Percentiles rank a stretch among this genome's conserved stretches.
These are phyloP conservation scores for Zaprionus bogoriensis DNA, from an alignment of 2,888 invertebrate species.

Conservation along the genomic window DNA sequence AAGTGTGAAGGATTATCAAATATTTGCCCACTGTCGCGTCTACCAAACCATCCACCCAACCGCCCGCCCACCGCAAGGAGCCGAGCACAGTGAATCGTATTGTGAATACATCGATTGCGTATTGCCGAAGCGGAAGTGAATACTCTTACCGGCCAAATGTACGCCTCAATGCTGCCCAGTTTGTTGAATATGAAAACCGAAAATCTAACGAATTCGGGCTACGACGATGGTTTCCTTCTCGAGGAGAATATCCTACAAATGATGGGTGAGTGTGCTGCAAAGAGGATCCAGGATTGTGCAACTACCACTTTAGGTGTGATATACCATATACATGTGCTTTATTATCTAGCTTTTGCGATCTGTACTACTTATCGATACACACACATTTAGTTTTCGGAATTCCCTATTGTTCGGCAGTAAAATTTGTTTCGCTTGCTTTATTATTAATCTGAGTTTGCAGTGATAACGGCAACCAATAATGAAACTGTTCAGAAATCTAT, in stretches of 20 bases:
- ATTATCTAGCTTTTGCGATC: neutral
- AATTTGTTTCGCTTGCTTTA: neutral
- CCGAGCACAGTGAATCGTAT: conserved; percentile 3
- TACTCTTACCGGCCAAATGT: conserved; percentile 43
- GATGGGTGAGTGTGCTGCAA: conserved; percentile 81
- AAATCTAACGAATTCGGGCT: conserved; percentile 76
- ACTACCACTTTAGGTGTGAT: too few relatives aligned
- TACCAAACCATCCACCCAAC: conserved; percentile 3
- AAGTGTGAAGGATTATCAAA: conserved; percentile 60
- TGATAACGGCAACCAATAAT: neutral
- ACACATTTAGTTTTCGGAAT: too few relatives aligned
- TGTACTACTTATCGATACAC: neutral
- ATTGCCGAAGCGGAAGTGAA: conserved; percentile 14
- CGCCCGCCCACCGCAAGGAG: conserved; percentile 13
- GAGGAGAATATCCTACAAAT: conserved; percentile 82
- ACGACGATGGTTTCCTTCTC: conserved; percentile 80
- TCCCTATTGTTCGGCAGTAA: neutral
- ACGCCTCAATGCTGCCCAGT: conserved; percentile 69
- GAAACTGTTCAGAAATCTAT: neutral
- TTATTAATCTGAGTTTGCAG: neutral
- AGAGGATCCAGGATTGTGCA: neutral
- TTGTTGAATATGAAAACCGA: conserved; percentile 83
- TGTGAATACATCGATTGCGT: neutral
- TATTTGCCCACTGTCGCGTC: conserved; percentile 39
- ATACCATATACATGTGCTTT: neutral